Evolutionary conservation across 2,888 invertebrate genomes (phyloP), one percentile per base, ranked within the genome.

Genomic region (Drosophila formosana): DNA sequence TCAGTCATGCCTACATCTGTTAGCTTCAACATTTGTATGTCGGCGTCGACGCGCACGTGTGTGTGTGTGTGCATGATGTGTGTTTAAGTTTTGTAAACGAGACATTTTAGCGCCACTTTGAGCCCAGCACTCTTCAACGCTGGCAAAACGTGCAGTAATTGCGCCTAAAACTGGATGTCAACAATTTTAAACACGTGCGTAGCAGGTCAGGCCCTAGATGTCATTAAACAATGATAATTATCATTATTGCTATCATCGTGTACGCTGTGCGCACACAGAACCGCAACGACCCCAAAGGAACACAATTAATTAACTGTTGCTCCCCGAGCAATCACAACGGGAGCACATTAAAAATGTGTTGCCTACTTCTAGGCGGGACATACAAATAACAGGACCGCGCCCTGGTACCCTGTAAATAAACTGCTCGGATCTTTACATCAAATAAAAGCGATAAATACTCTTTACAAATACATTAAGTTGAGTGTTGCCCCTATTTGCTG

Each of bases 251-350:
- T 32, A 43, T 43, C 43, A 45, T 23, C 43, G 30, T 32, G 32
- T 8, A 9, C 32, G 3, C 37, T 41, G 6, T 41, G 13, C 7
- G 39, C 18, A 7, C 39, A 18, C 34, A 26, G 34, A n/a, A 34
- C 30, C 52, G 34, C 49, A 34, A 34, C n/a, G 32, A 11, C 51
- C 72, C 37, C 72, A 41, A 52, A 52, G 47, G 58, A 45, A 41
- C 46, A 34, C 52, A 81, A 73, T 78, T 81, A 73, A 73, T 78
- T 69, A 68, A 67, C 51, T 58, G 78, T 53, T 47, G 34, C 50
- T 45, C 66, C 37, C 45, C 26, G 39, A 41, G 49, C 56, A 51
- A 69, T 62, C 62, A 62, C 62, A 64, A 63, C 30, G 43, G 53
- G 52, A 8, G 51, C 45, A 45, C 67, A 53, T 64, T 49, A 13